These are phyloP conservation scores for Thamnaconus septentrionalis DNA, from an alignment of 2,113 vertebrate genomes.

Conservation along the genomic window DNA sequence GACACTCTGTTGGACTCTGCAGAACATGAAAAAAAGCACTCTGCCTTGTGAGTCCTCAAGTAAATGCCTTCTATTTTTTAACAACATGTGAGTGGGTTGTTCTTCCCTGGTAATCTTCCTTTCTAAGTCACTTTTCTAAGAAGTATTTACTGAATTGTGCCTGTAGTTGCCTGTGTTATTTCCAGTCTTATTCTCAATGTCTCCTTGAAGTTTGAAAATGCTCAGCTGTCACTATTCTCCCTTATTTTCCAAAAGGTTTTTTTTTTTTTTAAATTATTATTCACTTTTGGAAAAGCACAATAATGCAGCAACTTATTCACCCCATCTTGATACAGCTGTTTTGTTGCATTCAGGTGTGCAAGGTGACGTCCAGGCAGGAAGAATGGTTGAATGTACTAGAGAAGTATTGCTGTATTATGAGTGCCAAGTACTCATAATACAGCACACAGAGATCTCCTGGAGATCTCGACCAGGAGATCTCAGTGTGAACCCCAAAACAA, in stretches of 20 bases:
- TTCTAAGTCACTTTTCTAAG: neutral
- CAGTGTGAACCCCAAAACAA: no score
- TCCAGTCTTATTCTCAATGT: neutral
- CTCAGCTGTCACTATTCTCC: neutral
- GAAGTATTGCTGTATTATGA: no score
- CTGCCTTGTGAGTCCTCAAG: slow-evolving; percentile 23
- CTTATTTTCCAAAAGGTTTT: neutral
- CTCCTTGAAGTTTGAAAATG: slow-evolving; percentile 11
- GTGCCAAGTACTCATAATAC: no score
- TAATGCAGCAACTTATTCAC: no score
- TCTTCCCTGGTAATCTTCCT: neutral
- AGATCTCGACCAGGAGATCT: no score
- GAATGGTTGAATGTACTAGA: no score
- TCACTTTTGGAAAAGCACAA: neutral
- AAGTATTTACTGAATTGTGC: no score
- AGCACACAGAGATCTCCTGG: no score
- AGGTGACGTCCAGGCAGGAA: no score
- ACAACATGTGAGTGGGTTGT: slow-evolving; percentile 8
- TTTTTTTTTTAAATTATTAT: slow-evolving; percentile 1
- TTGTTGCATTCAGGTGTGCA: no score
- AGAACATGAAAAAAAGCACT: slow-evolving; percentile 28
- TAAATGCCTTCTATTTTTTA: slow-evolving; percentile 39
- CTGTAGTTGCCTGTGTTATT: slow-evolving; percentile 15
- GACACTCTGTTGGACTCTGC: slow-evolving; percentile 23
- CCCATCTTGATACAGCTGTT: no score